These are phyloP conservation scores for Campylomormyrus numenius DNA, from an alignment of 2,113 vertebrate species.

Conservation along the genomic window DNA sequence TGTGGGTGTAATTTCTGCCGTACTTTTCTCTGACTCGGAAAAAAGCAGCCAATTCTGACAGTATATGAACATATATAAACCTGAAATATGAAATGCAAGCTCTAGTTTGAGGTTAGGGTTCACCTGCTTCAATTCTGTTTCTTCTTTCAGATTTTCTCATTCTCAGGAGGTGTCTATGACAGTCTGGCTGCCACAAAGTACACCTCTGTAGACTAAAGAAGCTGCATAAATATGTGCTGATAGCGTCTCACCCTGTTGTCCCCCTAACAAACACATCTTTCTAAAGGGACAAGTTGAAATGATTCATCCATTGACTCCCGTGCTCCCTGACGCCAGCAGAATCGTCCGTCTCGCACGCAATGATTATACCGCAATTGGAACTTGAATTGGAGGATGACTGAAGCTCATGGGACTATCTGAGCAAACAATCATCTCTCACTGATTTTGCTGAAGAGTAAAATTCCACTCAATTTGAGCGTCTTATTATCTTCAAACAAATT, in stretches of 20 bases:
- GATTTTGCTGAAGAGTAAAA: background rate
- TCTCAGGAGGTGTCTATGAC: background rate
- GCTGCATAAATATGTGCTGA: background rate
- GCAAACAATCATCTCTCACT: conserved; percentile 6
- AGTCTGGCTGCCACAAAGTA: background rate
- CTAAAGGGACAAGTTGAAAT: background rate
- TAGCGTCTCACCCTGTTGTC: background rate
- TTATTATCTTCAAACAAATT: conserved; percentile 9
- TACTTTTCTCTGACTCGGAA: background rate
- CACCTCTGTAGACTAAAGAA: background rate
- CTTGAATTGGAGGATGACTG: background rate
- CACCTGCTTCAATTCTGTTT: background rate
- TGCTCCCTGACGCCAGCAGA: background rate
- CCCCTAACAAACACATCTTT: background rate
- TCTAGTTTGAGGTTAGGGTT: background rate
- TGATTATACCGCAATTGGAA: background rate
- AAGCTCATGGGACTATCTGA: background rate
- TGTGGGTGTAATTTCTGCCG: background rate
- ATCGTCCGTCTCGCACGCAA: background rate
- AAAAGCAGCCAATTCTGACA: background rate
- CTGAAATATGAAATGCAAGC: background rate
- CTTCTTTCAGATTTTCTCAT: background rate
- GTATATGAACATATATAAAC: background rate
- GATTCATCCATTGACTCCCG: background rate
- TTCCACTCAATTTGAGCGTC: background rate